A percentile compares a stretch with the other conserved stretches of the same genome.
Evolutionary conservation across 1,140 invertebrate species (phyloP).

Genomic region (silkworm (Bombyx mori)): ASM3026992v2 NC_085111.1:8209501-8210000

Average conservation of each 20-base stretch:
- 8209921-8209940: slow-evolving; percentile 4
- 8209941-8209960: not conserved
- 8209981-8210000: not conserved
- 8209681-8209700: not conserved
- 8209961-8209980: slow-evolving; percentile 1
- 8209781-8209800: not conserved
- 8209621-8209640: too few species aligned
- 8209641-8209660: too few species aligned
- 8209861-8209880: not conserved
- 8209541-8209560: too few species aligned
- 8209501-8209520: too few species aligned
- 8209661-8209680: not conserved
- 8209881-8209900: slow-evolving; percentile 3
- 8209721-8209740: not conserved
- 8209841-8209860: not conserved
- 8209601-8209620: too few species aligned
- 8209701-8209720: not conserved
- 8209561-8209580: too few species aligned
- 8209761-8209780: not conserved
- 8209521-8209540: too few species aligned
- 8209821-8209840: not conserved
- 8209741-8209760: not conserved
- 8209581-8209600: too few species aligned
- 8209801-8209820: not conserved
- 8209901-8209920: slow-evolving; percentile 1